Base-by-base conservation (phyloP, 2,113 vertebrate genomes). In the Gobio gobio region DNA sequence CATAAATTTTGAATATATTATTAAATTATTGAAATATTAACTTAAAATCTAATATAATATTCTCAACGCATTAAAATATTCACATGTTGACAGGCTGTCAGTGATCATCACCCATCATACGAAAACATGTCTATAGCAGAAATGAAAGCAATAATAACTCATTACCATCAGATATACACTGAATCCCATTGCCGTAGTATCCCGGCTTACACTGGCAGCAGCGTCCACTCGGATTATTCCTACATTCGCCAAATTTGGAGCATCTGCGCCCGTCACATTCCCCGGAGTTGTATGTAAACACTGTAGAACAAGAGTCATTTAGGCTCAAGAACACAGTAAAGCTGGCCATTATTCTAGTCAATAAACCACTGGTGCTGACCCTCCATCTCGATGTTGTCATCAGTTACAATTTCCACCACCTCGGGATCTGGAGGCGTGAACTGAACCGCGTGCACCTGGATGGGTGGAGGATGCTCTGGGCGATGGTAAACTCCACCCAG, bases 121-220 rank as follows among this genome's bases (percentile, higher is more conserved):
- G 22, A 45, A 63, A n/a, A n/a, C 20, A 22, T 43, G 61, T 61
- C 6, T 61, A n/a, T 49, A 54, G 74, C 3, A 26, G 9, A 43
- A 51, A 83, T 40, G 1, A n/a, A 47, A 16, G 2, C 6, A 13
- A 16, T 33, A 13, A 63, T 70, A 56, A 33, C 0, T 13, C 9
- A 33, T 2, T 93, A 99, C 98, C 98, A 92, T 98, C 97, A n/a
- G 98, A 94, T 4, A 99, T 94, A 83, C 98, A 99, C 10, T 99
- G 96, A 56, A 95, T 94, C 80, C 98, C 98, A 5, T 97, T 97
- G 79, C 98, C 98, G 8, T 97, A 98, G 92, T 95, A 99, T 14
- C 97, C 97, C 12, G 96, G 93, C 66, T 93, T 94, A 51, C 98
- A 99, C 75, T 93, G 92, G 90, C 98, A 99, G 88, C 98, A 99